Evolutionary conservation across 2,888 invertebrate genomes (phyloP).

Genomic region (Tenthredo livida): DNA sequence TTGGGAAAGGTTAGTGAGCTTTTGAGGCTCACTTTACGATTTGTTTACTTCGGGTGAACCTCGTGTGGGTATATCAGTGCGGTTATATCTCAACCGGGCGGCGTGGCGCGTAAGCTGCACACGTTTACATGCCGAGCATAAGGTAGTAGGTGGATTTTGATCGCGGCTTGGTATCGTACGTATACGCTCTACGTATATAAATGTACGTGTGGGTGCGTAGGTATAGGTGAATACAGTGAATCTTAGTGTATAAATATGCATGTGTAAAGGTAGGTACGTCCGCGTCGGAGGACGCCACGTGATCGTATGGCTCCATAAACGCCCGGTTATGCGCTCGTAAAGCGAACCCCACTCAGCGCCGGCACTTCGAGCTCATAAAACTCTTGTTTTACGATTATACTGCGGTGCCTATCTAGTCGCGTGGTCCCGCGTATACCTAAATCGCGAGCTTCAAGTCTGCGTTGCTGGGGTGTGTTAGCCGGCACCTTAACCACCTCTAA

Average conservation of each 20-base stretch:
- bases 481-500: not conserved
- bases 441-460: not conserved
- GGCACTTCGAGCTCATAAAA: conserved; percentile 73
- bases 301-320: conserved; percentile 77
- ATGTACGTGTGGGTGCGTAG: too few species aligned
- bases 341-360: conserved; percentile 72
- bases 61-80: conserved; percentile 33
- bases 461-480: not conserved
- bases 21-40: conserved; percentile 75
- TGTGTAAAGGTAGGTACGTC: not conserved
- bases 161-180: not conserved
- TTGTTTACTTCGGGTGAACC: conserved; percentile 75
- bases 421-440: not conserved
- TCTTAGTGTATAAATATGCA: not conserved
- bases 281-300: conserved; percentile 70
- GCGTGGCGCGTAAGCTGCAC: conserved; percentile 6
- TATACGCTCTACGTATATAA: not conserved
- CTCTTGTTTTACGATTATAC: conserved; percentile 75
- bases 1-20: conserved; percentile 70
- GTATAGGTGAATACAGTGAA: not conserved
- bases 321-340: conserved; percentile 78
- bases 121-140: conserved; percentile 11
- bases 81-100: conserved; percentile 16
- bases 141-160: conserved; percentile 23
- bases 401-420: conserved; percentile 12